Evolutionary conservation across 1,140 invertebrate species (phyloP), one percentile per base, ranked within the genome.

Genomic region (Apis laboriosa): DNA sequence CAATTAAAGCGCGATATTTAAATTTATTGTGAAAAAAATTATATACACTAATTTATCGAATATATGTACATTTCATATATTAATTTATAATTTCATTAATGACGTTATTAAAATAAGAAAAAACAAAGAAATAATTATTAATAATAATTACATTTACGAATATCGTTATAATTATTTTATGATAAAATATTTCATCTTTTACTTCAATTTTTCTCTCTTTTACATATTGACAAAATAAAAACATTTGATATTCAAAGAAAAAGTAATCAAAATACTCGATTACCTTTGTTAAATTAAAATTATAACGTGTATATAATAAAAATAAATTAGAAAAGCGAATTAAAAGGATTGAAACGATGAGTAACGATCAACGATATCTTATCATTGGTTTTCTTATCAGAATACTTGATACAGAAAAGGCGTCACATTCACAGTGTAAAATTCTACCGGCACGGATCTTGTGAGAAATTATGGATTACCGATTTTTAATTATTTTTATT

Each of bases 361-460:
- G 85, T 91, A 90, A 90, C 77, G 49, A 72, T 55, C 9, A 58
- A 70, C 72, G 68, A 56, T 88, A 91, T 91, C 90, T 91, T 91
- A 91, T 91, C 90, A 64, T 53, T 9, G 43, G 13, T 17, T 53
- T 49, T 8, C 66, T 88, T 88, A 88, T 88, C 87, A 66, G 55
- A 24, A 19, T 24, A 63, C 58, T 77, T 51, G 86, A 85, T 88
- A 88, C 64, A 55, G 64, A 21, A 64, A 61, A 56, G n/a, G 63
- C 71, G 61, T 74, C 17, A 85, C 75, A 81, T 56, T 13, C 24
- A 66, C 9, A 3, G 4, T 21, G 58, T 58, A 7, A 67, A 13
- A 58, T 34, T 34, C 60, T 51, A 70, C 63, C 58, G 15, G 73
- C 34, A 58, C 19, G 19, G 11, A 28, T 77, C 58, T 12, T 49